Evolutionary conservation across 2,797 vertebrate genomes (phyloP), one percentile per base, ranked within the genome.

Genomic region (Myotis planiceps): DNA sequence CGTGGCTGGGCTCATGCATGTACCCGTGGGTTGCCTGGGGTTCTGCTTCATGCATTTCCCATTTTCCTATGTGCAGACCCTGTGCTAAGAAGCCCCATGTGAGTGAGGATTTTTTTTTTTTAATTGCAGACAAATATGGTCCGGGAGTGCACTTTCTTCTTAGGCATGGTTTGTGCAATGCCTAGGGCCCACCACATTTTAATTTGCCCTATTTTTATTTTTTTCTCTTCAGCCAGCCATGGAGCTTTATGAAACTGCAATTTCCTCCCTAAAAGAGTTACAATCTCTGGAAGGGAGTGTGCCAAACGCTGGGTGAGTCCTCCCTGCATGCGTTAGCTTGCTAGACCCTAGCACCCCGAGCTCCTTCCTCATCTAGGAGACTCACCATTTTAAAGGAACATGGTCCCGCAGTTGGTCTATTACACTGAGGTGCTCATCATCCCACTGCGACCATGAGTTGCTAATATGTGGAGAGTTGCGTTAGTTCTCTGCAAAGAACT

Each of bases 61-160:
- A 34, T 47, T 87, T 6, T 42, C 58, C 63, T 58, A 37, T 13
- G 4, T 71, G 4, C 16, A 81, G 63, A 79, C 32, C 9, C n/a
- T 42, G 25, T 91, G 42, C 65, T 90, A 86, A 92, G 25, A 75
- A 93, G 9, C 37, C 39, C 66, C 8, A 39, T 94, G 34, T 51
- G 51, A 75, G 39, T 13, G 6, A 76, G 13, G 6, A 29, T 71
- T 23, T 71, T 29, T 47, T 88, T 80, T 58, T 72, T 66, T 60
- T 14, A 49, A 66, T 86, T 23, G 3, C 6, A 85, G 47, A 14
- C 72, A 69, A 74, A 34, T 37, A 47, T 23, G 13, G 8, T 63
- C 29, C 49, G n/a, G 37, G 65, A 76, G 2, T 89, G 23, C 7
- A 72, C 45, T 89, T 66, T 60, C 8, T 9, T 14, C 74, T n/a